Percentiles rank a stretch among this genome's conserved stretches.
Evolutionary conservation across 2,888 invertebrate species (phyloP).

Genomic region (Catocala nupta): DNA sequence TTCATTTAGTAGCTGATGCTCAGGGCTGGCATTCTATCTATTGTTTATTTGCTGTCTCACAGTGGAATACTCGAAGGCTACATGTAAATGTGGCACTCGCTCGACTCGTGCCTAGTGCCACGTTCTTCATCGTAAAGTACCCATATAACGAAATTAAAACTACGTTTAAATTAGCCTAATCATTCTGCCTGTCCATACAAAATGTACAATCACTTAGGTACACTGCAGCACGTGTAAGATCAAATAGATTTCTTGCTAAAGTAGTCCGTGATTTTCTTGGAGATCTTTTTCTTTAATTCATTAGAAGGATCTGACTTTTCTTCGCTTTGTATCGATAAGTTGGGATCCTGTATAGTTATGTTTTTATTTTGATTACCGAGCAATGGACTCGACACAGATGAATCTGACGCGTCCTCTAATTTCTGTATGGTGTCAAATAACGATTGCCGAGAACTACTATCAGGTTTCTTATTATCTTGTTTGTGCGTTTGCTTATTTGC

Average conservation of each 20-base stretch:
- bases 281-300: slow-evolving; percentile 70
- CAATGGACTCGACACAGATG: slow-evolving; percentile 56
- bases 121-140: too few species aligned
- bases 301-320: slow-evolving; percentile 55
- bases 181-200: too few species aligned
- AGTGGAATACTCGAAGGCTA: too few species aligned
- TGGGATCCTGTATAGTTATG: slow-evolving; percentile 21
- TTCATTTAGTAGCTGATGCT: too few species aligned
- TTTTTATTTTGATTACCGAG: slow-evolving; percentile 43
- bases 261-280: slow-evolving; percentile 80
- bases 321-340: slow-evolving; percentile 40
- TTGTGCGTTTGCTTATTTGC: slow-evolving; percentile 6
- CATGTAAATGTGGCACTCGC: too few species aligned
- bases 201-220: neutral
- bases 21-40: too few species aligned
- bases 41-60: too few species aligned
- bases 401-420: slow-evolving; percentile 48
- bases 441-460: slow-evolving; percentile 17
- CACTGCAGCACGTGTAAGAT: slow-evolving; percentile 30
- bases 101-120: too few species aligned
- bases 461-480: slow-evolving; percentile 5
- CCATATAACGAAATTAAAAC: too few species aligned
- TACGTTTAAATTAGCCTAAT: too few species aligned
- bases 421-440: slow-evolving; percentile 43
- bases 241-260: slow-evolving; percentile 71